Evolutionary conservation across 2,113 vertebrate species (phyloP).

Genomic region (Pelvicachromis taeniatus): DNA sequence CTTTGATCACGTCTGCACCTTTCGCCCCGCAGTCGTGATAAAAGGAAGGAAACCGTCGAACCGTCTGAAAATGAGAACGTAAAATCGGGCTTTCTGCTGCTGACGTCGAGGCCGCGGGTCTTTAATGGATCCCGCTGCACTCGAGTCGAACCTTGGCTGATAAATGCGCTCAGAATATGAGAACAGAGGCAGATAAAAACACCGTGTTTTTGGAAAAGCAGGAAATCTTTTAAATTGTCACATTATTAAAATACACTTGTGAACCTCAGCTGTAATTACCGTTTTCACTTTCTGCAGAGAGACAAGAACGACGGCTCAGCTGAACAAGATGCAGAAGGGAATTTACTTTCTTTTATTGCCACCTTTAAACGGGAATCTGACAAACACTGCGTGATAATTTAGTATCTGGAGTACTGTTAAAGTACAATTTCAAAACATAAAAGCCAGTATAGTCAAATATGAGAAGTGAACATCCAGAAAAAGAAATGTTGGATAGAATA

Average conservation of each 20-base stretch:
- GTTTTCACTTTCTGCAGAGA: conserved; percentile 16
- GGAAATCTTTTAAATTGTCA: neutral
- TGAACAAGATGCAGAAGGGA: neutral
- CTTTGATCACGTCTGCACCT: neutral
- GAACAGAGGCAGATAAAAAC: neutral
- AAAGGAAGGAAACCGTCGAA: neutral
- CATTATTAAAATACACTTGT: conserved; percentile 18
- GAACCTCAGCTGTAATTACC: conserved; percentile 17
- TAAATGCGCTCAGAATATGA: neutral
- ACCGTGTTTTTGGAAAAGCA: neutral
- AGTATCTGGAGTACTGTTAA: neutral
- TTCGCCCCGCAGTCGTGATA: neutral
- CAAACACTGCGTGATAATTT: neutral
- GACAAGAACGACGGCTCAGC: conserved; percentile 9
- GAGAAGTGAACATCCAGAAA: neutral
- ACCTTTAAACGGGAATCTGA: neutral
- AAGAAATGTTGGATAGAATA: neutral
- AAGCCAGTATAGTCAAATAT: neutral
- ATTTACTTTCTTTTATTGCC: neutral
- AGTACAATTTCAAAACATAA: neutral
- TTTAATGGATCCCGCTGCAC: neutral
- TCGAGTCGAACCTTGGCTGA: neutral
- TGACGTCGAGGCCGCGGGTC: neutral
- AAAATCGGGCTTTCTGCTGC: neutral
- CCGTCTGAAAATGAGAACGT: neutral